Evolutionary conservation across 2,888 invertebrate species (phyloP), one percentile per base, ranked within the genome.

Genomic region (Eretmocerus hayati): DNA sequence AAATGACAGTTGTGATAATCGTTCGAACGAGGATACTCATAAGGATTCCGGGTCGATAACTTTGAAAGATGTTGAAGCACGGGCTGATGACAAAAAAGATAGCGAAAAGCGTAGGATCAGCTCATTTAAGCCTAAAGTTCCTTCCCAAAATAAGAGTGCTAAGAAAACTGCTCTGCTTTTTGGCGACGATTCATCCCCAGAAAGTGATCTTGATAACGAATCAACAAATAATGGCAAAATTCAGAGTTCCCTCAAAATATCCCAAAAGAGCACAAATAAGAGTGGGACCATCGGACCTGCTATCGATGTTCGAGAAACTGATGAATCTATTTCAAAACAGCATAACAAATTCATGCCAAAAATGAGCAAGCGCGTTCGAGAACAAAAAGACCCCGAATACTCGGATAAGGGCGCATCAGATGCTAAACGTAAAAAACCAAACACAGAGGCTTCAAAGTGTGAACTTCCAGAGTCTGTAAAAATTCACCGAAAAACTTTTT

Each of bases 391-490:
- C 19, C 16, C 47, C 4, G 48, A 42, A 13, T 46, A 38, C 38
- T 21, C 11, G 15, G 30, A 46, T 30, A 35, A 37, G 23, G 20
- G 18, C 16, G 20, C 8, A 13, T 46, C 22, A 54, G 59, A 43
- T 59, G 59, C 44, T 58, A 64, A 50, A 60, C 64, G 11, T 55
- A 58, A 36, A 57, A 61, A 47, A 39, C 13, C 41, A 20, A 37
- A 45, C 26, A 30, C 42, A 0, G 36, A 48, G 31, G 22, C 21
- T 18, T 8, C 42, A 30, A 5, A 5, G 20, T 43, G 35, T 5
- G 46, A 51, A 31, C 30, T 26, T 5, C 44, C 40, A 35, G 54
- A 42, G 40, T 46, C 50, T 1, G 33, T 44, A 45, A 54, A 44
- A 41, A 50, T 52, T 43, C 50, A 50, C n/a, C 50, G 42, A 42